Base-by-base conservation (phyloP, 2,888 invertebrate genomes). In the Galeruca laticollis region DNA sequence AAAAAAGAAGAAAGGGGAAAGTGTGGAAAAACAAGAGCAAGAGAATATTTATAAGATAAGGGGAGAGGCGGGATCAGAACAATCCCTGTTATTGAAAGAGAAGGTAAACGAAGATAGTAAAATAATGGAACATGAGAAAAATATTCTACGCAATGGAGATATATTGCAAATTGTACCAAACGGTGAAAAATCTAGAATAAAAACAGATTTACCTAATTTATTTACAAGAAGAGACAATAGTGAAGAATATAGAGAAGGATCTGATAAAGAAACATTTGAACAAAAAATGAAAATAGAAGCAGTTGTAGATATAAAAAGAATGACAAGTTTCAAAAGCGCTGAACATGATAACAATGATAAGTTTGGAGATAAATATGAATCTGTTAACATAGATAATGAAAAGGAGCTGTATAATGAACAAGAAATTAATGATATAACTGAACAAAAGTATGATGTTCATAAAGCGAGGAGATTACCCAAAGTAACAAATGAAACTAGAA, bases 271-370 rank as follows among this genome's bases (percentile, higher is more conserved):
- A 74, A 65, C 52, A 20, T 60, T 60, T 64, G 47, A n/a, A 65
- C 43, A 60, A 35, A 67, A 72, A 68, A 20, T 72, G 26, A 68
- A 75, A 60, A 70, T 62, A 37, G 51, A 73, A 61, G 70, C 67
- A 60, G 64, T 70, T 54, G 61, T 70, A 11, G 56, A 51, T 64
- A 67, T 69, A 51, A 54, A 47, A 9, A 65, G 67, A 15, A 35
- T 9, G 9, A 21, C 20, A 35, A 4, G 13, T 18, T 43, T 0
- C n/a, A 31, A 74, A 56, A 35, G 26, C 40, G 70, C 60, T n/a
- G 63, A 72, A 61, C 26, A 69, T 68, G 18, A 62, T 61, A 60
- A 71, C 71, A 59, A 26, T 26, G 26, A 26, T 26, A 26, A 26
- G 6, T 26, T 26, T 26, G n/a, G n/a, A n/a, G n/a, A n/a, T n/a